These are phyloP conservation scores for Auanema freiburgensis DNA, from an alignment of 2,888 invertebrate genomes.

Conservation along the genomic window DNA sequence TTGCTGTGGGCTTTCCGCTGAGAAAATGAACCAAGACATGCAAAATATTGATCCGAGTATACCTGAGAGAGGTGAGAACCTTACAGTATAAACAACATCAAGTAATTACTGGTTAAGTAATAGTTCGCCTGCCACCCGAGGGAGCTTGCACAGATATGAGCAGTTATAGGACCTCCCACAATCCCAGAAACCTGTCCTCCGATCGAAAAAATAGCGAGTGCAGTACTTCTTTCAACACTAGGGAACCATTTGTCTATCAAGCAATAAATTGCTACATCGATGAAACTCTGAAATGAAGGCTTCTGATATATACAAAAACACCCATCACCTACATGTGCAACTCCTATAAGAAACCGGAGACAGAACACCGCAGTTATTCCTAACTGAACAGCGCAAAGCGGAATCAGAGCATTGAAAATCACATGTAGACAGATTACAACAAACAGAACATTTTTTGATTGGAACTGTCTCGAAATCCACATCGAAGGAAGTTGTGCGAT, in stretches of 20 bases:
- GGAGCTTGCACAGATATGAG: conserved; percentile 36
- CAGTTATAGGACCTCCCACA: conserved; percentile 13
- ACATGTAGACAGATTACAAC: conserved; percentile 13
- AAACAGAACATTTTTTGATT: conserved; percentile 1
- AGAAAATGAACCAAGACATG: conserved; percentile 7
- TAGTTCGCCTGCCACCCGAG: conserved; percentile 20
- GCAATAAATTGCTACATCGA: conserved; percentile 15
- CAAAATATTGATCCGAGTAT: conserved; percentile 8
- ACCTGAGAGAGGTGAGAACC: conserved; percentile 7
- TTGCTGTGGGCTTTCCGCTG: conserved; percentile 4
- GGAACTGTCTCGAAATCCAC: neutral
- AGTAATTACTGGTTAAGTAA: conserved; percentile 10
- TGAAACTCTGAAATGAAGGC: conserved; percentile 1
- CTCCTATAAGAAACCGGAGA: conserved; percentile 10
- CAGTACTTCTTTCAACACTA: conserved; percentile 8
- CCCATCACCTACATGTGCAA: conserved; percentile 4
- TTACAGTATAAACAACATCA: neutral
- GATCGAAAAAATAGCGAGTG: conserved; percentile 4
- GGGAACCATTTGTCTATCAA: conserved; percentile 17
- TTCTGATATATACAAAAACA: too few species aligned
- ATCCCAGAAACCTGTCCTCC: conserved; percentile 14
- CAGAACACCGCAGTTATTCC: conserved; percentile 4
- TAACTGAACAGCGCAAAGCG: conserved; percentile 2
- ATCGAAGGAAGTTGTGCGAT: conserved; percentile 9
- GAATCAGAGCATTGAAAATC: conserved; percentile 11